Percentiles rank a stretch among this genome's conserved stretches.
Evolutionary conservation across 2,888 invertebrate species (phyloP).

Genomic region (Globia sparganii): DNA sequence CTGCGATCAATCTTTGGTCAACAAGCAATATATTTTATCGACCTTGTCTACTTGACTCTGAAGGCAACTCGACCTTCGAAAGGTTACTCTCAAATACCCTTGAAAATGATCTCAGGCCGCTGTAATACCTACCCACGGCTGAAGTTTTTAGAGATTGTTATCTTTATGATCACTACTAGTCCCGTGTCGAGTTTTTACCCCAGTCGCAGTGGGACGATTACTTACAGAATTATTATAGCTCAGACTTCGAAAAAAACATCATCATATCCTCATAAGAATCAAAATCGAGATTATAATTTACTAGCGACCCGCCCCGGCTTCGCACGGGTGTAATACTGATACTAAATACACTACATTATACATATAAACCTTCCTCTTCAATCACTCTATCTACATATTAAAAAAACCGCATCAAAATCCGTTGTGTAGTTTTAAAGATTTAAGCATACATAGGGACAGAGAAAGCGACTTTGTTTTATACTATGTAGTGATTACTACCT

Average conservation of each 20-base stretch:
- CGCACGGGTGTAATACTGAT: no score
- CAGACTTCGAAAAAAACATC: not conserved
- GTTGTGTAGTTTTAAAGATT: no score
- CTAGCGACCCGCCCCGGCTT: no score
- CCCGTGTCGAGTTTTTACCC: not conserved
- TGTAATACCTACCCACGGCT: not conserved
- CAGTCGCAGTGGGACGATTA: not conserved
- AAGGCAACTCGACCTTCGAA: conserved; percentile 11
- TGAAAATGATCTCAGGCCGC: conserved; percentile 18
- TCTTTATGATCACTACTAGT: conserved; percentile 17
- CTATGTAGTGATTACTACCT: no score
- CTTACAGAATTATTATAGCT: not conserved
- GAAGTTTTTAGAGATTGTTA: conserved; percentile 8
- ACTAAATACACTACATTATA: no score
- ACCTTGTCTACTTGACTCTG: conserved; percentile 18
- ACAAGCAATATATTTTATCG: conserved; percentile 20
- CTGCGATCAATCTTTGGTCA: conserved; percentile 8
- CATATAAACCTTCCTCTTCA: no score
- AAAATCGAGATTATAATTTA: no score
- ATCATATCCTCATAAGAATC: not conserved
- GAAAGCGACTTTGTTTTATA: no score
- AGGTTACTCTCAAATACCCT: conserved; percentile 18
- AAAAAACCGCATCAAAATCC: no score
- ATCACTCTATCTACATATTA: no score
- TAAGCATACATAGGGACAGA: no score